phyloP scores from a whole-genome alignment of 2,888 invertebrate species.

The Beris morrisii region DNA sequence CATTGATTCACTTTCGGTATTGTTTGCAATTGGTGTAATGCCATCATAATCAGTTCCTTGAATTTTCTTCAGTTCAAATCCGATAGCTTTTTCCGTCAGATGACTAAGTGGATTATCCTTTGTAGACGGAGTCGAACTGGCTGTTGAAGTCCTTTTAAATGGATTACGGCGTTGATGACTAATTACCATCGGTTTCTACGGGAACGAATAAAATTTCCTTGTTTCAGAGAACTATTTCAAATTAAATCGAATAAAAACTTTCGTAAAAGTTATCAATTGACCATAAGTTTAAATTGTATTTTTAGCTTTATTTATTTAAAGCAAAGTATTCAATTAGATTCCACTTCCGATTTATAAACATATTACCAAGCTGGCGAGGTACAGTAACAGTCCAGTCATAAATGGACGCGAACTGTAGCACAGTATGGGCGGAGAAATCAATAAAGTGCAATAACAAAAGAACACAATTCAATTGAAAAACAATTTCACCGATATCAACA shows the following conservation, averaged over 20 bases:
- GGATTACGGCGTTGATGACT: conserved; percentile 57
- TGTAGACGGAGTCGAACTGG: conserved; percentile 43
- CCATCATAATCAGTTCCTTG: conserved; percentile 22
- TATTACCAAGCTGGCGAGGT: neutral
- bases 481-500: no score
- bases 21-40: conserved; percentile 7
- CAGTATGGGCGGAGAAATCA: no score
- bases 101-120: conserved; percentile 53
- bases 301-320: neutral
- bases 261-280: neutral
- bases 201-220: neutral
- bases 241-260: no score
- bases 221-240: no score
- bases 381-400: no score
- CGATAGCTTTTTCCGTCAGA: conserved; percentile 41
- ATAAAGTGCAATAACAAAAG: no score
- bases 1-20: conserved; percentile 11
- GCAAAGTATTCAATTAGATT: neutral
- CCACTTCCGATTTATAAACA: neutral
- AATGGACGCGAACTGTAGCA: no score
- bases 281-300: neutral
- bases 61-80: conserved; percentile 35
- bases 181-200: conserved; percentile 50
- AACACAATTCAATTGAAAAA: no score
- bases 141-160: conserved; percentile 59